Evolutionary conservation across 1,140 invertebrate genomes (phyloP).

Genomic region (Brachystomella parvula): DNA sequence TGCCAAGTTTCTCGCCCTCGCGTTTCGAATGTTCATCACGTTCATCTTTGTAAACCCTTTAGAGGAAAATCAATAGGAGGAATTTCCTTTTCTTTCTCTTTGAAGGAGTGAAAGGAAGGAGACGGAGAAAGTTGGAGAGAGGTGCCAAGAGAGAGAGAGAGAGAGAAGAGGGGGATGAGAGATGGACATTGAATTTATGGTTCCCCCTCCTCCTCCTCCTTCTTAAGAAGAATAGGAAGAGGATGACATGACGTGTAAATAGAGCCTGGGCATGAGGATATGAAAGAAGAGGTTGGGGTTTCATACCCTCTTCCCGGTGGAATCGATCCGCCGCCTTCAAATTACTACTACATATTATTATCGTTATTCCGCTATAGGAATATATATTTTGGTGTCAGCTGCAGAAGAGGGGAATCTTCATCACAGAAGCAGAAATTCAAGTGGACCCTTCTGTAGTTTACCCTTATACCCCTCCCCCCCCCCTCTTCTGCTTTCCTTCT

Average conservation of each 20-base stretch:
- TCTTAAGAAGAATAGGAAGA: no score
- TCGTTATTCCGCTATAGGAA: background rate
- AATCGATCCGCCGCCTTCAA: background rate
- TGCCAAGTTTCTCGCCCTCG: background rate
- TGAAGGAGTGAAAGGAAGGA: no score
- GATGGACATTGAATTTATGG: background rate
- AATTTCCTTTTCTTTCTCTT: background rate
- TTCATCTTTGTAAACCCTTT: background rate
- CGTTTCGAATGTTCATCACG: background rate
- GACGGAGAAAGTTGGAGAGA: background rate
- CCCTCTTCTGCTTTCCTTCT: background rate
- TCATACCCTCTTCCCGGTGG: no score
- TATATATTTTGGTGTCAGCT: conserved; percentile 2
- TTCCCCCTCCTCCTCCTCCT: background rate
- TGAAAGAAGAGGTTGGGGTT: background rate
- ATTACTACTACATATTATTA: background rate
- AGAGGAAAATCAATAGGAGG: conserved; percentile 1
- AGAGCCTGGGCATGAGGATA: no score
- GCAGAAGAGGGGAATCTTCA: background rate
- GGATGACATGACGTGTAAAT: no score
- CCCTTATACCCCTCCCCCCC: background rate
- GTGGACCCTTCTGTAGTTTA: background rate
- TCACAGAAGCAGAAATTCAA: background rate
- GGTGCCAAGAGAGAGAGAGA: background rate
- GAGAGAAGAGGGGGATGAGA: background rate